A percentile compares a stretch with the other conserved stretches of the same genome.
Conservation (phyloP, 2,888 invertebrate species). For the Lycia hirtaria region DNA sequence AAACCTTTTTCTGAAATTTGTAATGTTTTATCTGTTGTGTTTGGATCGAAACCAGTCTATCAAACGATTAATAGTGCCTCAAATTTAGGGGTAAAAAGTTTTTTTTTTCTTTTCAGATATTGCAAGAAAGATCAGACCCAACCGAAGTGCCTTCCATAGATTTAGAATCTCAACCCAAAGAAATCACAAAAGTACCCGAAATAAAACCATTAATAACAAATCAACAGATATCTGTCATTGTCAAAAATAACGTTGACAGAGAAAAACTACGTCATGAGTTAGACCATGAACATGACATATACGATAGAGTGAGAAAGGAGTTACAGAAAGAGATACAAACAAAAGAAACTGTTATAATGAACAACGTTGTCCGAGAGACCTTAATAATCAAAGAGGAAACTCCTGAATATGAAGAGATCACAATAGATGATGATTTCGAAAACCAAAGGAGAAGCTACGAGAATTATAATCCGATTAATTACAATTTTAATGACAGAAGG, state of each 20-base stretch:
- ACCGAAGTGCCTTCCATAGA: constrained; percentile 62
- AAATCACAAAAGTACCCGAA: constrained; percentile 43
- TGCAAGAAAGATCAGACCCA: constrained; percentile 47
- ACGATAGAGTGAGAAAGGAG: constrained; percentile 39
- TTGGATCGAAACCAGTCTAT: too few species aligned
- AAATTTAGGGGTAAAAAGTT: too few species aligned
- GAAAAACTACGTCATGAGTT: constrained; percentile 30
- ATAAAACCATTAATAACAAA: constrained; percentile 46
- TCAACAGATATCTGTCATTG: constrained; percentile 30
- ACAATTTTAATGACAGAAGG: background rate
- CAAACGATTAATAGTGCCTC: too few species aligned
- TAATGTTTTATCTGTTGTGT: too few species aligned
- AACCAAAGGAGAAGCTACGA: background rate
- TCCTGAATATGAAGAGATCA: constrained; percentile 21
- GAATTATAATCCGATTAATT: background rate
- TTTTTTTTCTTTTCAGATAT: constrained; percentile 51
- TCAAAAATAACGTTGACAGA: constrained; percentile 33
- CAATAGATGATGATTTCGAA: constrained; percentile 20
- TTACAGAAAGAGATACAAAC: constrained; percentile 27
- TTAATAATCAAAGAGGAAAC: constrained; percentile 22
- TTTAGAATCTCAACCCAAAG: constrained; percentile 38
- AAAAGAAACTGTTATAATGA: constrained; percentile 10
- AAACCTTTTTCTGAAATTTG: too few species aligned
- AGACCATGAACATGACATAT: constrained; percentile 42
- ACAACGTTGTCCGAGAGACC: constrained; percentile 5